Base-by-base conservation (phyloP, 2,797 vertebrate species). In the Enteromius argenteus region DNA sequence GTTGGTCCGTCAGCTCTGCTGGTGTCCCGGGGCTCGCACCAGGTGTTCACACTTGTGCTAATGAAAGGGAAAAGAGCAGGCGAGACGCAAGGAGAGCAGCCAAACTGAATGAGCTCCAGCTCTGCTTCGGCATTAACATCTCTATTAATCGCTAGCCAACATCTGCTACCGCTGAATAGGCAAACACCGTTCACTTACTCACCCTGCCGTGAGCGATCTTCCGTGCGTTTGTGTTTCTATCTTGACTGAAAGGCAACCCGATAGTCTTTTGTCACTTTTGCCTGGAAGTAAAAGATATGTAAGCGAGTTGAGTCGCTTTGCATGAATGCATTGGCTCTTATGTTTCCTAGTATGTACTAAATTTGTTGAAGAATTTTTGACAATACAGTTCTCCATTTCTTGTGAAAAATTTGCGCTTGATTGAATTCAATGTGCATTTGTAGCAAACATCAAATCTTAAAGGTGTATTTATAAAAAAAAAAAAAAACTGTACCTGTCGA, bases 51-150 rank as follows among this genome's bases (percentile, higher is more conserved):
- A 76, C 87, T 90, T 88, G 86, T 86, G 85, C 88, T 92, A 92
- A 93, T 92, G 91, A 93, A 92, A 92, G 90, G 88, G 87, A 92
- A 60, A 90, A 92, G 91, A 91, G 89, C 89, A 90, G 83, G 84
- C 78, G 79, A 85, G 88, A 91, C 62, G 85, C 89, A 86, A 89
- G 77, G 82, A 83, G 86, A 87, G 84, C 74, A 90, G 85, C 81
- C 90, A 90, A 91, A 94, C 91, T 87, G 88, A 94, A 94, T 91
- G 80, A 88, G 76, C 89, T 64, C 85, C 86, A 88, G 88, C 91
- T 92, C 93, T 91, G 92, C 91, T 79, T 90, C 88, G 81, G 90
- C 90, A 91, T 94, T 94, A 95, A 93, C 93, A 94, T 94, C 93
- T 93, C 93, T 92, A 94, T 95, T 95, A 93, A 94, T 93, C 89